These are phyloP conservation scores for Asobara japonica DNA, from an alignment of 1,140 invertebrate species.

Conservation along the genomic window DNA sequence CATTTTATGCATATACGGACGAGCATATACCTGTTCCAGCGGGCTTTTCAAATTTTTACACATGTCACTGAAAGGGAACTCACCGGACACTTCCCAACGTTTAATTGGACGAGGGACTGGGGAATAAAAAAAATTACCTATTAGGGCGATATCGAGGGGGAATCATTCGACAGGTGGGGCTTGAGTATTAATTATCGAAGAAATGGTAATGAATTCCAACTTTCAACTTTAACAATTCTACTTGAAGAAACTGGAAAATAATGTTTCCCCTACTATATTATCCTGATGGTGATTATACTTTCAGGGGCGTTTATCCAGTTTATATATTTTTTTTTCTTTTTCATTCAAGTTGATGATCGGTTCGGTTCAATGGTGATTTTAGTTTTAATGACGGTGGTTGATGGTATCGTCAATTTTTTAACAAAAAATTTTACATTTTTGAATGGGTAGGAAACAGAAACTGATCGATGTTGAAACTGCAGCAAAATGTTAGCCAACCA, in stretches of 20 bases:
- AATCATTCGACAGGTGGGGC: conserved; percentile 4
- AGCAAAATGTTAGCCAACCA: too few relatives aligned
- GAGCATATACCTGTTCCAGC: neutral
- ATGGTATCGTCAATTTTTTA: too few relatives aligned
- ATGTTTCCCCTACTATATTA: neutral
- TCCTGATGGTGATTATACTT: neutral
- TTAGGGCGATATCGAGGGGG: neutral
- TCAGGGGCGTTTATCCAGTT: too few relatives aligned
- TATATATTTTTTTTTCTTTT: too few relatives aligned
- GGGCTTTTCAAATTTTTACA: conserved; percentile 1
- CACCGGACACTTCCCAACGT: neutral
- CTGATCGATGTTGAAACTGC: too few relatives aligned
- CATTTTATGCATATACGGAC: neutral
- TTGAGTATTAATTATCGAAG: neutral
- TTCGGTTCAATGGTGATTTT: neutral
- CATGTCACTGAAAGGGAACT: neutral
- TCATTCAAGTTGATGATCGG: neutral
- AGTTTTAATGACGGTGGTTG: too few relatives aligned
- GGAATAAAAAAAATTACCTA: neutral
- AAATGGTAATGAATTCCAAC: neutral
- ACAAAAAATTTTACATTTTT: too few relatives aligned
- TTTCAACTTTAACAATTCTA: neutral
- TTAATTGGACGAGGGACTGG: neutral
- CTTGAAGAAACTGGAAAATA: neutral
- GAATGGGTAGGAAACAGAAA: too few relatives aligned